Evolutionary conservation across 2,113 vertebrate genomes (phyloP).

Genomic region (Butorides virescens): DNA sequence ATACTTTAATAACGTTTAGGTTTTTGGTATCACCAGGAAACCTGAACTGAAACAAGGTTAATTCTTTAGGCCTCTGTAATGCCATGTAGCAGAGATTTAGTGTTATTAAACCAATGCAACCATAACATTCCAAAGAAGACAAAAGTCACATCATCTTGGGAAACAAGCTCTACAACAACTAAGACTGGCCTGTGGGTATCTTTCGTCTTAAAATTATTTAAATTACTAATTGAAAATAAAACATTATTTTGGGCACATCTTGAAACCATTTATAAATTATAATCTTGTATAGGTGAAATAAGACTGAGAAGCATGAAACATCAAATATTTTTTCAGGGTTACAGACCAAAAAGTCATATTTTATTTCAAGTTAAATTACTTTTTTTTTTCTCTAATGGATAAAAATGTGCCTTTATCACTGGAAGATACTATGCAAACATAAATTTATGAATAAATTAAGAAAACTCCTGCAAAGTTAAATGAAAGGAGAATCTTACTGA

Average conservation of each 20-base stretch:
- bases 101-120: not conserved
- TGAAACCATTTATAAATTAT: not conserved
- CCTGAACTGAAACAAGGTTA: not conserved
- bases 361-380: not conserved
- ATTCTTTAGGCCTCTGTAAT: not conserved
- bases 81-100: not conserved
- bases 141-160: not conserved
- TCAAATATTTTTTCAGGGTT: not conserved
- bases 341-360: not conserved
- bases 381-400: not conserved
- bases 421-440: not conserved
- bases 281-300: not conserved
- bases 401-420: not conserved
- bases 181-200: not conserved
- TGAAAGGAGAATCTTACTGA: not conserved
- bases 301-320: not conserved
- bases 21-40: not conserved
- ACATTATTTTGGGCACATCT: not conserved
- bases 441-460: not conserved
- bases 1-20: not conserved
- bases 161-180: not conserved
- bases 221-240: not conserved
- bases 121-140: not conserved
- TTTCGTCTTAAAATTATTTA: not conserved
- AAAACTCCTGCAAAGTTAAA: not conserved